A percentile compares a stretch with the other conserved stretches of the same genome.
These are phyloP conservation scores for Patella pellucida DNA, from an alignment of 2,888 invertebrate species.

Conservation along the genomic window DNA sequence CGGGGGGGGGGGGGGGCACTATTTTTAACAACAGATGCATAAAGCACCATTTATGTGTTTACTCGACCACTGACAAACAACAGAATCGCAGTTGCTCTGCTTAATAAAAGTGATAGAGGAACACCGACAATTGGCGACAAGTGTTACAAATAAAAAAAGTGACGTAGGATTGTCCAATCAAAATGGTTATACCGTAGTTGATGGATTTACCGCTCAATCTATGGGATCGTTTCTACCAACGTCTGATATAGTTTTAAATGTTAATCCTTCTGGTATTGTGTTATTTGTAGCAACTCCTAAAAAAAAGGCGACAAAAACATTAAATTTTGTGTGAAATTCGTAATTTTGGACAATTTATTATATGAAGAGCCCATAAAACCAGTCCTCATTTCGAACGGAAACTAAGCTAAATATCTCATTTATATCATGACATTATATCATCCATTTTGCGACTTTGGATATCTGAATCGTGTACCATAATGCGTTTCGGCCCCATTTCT, in stretches of 20 bases:
- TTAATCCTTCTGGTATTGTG: not conserved
- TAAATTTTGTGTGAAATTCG: no score
- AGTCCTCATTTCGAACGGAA: no score
- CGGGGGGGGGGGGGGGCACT: no score
- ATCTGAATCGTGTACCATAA: no score
- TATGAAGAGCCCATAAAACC: no score
- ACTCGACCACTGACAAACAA: not conserved
- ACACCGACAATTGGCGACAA: no score
- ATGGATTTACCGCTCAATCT: conserved; percentile 41
- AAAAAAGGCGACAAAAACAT: not conserved
- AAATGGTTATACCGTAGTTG: conserved; percentile 45
- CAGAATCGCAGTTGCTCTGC: conserved; percentile 43
- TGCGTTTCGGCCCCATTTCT: no score
- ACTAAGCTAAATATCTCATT: no score
- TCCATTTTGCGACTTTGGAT: no score
- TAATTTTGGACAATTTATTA: no score
- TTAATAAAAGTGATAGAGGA: conserved; percentile 44
- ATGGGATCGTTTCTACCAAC: conserved; percentile 33
- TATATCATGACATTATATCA: no score
- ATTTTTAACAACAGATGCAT: no score
- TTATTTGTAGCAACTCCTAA: not conserved
- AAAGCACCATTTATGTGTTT: not conserved
- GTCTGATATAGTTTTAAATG: not conserved
- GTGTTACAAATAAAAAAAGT: conserved; percentile 30
- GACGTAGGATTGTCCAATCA: conserved; percentile 38